These are phyloP conservation scores for Enteromius fasciolatus DNA, from an alignment of 2,797 vertebrate species.

Conservation along the genomic window DNA sequence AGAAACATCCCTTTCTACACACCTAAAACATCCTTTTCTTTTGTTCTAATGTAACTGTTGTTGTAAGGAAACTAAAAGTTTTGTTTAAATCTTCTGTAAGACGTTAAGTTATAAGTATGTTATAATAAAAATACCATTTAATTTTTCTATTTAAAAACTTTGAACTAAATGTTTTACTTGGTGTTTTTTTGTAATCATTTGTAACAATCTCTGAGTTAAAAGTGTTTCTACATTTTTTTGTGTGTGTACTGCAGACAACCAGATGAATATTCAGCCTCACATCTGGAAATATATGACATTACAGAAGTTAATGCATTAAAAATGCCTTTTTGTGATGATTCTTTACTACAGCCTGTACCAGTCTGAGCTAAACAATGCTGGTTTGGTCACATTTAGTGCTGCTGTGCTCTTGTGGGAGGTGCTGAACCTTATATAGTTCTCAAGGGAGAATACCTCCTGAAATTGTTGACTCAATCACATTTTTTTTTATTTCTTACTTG, in stretches of 20 bases:
- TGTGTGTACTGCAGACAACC: background rate
- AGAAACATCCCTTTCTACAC: background rate
- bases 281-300: background rate
- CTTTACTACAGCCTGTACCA: background rate
- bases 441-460: background rate
- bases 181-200: background rate
- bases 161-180: background rate
- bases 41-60: background rate
- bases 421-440: conserved; percentile 4
- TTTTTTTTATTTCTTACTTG: conserved; percentile 4
- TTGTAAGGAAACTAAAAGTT: background rate
- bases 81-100: background rate
- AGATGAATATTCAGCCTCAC: background rate
- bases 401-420: background rate
- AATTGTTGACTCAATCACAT: conserved; percentile 27
- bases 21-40: background rate
- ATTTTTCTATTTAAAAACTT: background rate
- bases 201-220: background rate
- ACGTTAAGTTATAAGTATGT: background rate
- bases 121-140: background rate
- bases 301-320: background rate
- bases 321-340: background rate
- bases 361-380: background rate
- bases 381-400: background rate
- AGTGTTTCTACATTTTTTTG: background rate